These are phyloP conservation scores for Megaleporinus macrocephalus DNA, from an alignment of 2,113 vertebrate genomes.

Conservation along the genomic window DNA sequence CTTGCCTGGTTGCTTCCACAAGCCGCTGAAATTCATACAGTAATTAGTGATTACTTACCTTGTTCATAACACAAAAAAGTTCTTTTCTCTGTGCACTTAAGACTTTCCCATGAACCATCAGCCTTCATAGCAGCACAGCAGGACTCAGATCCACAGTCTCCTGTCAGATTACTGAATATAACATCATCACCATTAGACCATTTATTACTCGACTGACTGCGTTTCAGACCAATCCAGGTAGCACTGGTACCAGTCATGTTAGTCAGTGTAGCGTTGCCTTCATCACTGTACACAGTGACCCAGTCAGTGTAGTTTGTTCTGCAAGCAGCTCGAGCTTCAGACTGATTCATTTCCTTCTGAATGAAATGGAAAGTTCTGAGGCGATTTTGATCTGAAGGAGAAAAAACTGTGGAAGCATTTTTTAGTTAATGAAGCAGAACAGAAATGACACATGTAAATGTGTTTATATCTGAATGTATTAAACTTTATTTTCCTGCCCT, in stretches of 20 bases:
- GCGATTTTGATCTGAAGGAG: not conserved
- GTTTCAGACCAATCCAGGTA: constrained; percentile 45
- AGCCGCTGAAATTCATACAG: too few relatives aligned
- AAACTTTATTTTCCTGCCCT: too few relatives aligned
- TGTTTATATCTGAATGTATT: too few relatives aligned
- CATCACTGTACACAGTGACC: constrained; percentile 56
- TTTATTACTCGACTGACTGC: accelerated
- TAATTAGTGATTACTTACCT: constrained; percentile 48
- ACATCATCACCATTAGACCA: constrained; percentile 56
- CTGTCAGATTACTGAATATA: accelerated
- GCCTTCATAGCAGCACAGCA: constrained; percentile 15
- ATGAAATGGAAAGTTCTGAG: too few relatives aligned
- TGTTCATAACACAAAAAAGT: constrained; percentile 61
- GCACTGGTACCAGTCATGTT: accelerated
- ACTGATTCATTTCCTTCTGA: not conserved
- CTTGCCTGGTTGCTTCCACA: too few relatives aligned
- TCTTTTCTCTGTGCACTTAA: constrained; percentile 1
- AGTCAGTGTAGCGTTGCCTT: not conserved
- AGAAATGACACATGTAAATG: too few relatives aligned
- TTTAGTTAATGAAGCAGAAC: too few relatives aligned
- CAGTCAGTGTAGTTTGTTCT: accelerated
- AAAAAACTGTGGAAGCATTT: not conserved
- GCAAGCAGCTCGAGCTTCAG: constrained; percentile 48
- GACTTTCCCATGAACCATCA: constrained; percentile 3
- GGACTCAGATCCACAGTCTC: accelerated